Conservation (phyloP, 92 coral and sea anemone species). For the Actinernus sp. region DNA sequence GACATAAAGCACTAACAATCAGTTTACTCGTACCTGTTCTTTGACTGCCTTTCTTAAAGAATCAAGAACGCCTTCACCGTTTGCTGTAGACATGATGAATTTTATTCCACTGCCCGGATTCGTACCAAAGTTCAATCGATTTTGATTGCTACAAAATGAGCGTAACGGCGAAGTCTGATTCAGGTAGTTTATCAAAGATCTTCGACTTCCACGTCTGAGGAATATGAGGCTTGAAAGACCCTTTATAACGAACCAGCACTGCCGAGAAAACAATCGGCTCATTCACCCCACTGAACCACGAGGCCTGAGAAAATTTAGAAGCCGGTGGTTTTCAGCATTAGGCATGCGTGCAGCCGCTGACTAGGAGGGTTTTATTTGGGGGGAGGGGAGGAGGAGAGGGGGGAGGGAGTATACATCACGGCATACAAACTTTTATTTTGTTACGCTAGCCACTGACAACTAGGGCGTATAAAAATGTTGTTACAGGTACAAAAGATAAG, state of each 20-base stretch:
- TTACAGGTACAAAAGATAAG: too few relatives aligned
- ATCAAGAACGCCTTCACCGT: conserved; percentile 52
- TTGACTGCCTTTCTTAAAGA: conserved; percentile 72
- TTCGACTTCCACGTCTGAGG: conserved; percentile 8
- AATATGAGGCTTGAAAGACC: neutral
- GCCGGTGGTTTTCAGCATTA: conserved; percentile 3
- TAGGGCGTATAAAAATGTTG: too few relatives aligned
- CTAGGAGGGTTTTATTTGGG: too few relatives aligned
- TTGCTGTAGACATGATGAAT: conserved; percentile 15
- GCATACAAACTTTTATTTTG: too few relatives aligned
- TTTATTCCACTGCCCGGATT: too few relatives aligned
- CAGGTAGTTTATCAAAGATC: neutral
- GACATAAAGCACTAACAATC: too few relatives aligned
- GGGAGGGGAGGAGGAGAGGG: too few relatives aligned
- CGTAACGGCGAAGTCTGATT: neutral
- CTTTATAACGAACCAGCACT: conserved; percentile 5
- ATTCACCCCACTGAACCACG: conserved; percentile 20
- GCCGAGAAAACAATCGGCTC: conserved; percentile 31
- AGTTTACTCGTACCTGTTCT: conserved; percentile 90
- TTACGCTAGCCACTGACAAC: too few relatives aligned
- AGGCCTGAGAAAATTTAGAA: too few relatives aligned
- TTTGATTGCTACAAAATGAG: neutral
- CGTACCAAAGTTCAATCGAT: too few relatives aligned
- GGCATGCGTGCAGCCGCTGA: conserved; percentile 33
- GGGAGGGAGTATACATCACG: too few relatives aligned